Evolutionary conservation across 1,140 invertebrate genomes (phyloP).

Genomic region (Cotesia glomerata): DNA sequence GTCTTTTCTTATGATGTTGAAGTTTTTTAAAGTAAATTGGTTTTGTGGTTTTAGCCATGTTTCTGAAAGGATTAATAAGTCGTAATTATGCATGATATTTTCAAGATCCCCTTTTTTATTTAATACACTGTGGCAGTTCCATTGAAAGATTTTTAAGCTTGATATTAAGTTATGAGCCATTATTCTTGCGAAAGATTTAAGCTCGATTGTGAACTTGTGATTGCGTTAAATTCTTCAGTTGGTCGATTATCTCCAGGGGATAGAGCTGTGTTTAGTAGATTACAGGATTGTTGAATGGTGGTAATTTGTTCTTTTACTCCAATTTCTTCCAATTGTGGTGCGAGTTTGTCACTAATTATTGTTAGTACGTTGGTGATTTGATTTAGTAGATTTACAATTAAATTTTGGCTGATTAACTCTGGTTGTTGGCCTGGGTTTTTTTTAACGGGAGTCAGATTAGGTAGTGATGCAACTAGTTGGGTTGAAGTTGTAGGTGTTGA

Average conservation of each 20-base stretch:
- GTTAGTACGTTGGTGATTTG: background rate
- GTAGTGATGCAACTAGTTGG: too few relatives aligned
- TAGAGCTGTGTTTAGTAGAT: background rate
- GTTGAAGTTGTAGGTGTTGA: too few relatives aligned
- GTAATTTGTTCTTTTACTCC: too few relatives aligned
- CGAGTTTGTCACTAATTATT: background rate
- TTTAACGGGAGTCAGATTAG: background rate
- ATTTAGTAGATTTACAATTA: background rate
- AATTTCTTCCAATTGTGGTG: too few relatives aligned
- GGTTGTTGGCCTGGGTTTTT: background rate
- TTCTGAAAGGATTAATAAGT: conserved; percentile 18
- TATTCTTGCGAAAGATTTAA: background rate
- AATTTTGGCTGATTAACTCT: background rate
- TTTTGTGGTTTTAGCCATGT: conserved; percentile 14
- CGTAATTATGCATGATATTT: conserved; percentile 5
- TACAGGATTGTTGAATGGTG: background rate
- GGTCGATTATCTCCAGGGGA: background rate
- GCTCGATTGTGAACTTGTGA: too few relatives aligned
- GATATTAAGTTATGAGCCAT: background rate
- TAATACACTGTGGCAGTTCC: conserved; percentile 19
- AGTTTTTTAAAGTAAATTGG: conserved; percentile 4
- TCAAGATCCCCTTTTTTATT: conserved; percentile 19
- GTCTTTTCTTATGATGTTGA: conserved; percentile 30
- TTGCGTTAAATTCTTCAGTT: background rate
- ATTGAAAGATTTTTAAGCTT: conserved; percentile 13